phyloP scores from a whole-genome alignment of 2,797 vertebrate species.

The Hoplostethus mediterraneus region DNA sequence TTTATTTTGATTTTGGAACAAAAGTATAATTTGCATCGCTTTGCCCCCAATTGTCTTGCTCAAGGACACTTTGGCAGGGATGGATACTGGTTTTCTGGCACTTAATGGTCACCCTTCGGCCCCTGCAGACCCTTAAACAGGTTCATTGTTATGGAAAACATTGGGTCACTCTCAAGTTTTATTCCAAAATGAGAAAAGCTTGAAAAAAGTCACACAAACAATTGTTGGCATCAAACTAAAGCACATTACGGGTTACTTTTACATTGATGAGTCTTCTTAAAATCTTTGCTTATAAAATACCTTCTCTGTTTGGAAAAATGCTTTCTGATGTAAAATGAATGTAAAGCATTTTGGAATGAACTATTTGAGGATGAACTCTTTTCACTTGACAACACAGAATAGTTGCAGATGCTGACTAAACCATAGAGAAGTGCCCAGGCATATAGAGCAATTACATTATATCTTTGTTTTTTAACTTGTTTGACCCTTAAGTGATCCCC shows the following conservation, averaged over 20 bases:
- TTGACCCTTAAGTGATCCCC: not conserved
- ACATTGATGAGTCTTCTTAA: not conserved
- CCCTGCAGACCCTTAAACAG: not conserved
- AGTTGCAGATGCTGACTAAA: too few relatives aligned
- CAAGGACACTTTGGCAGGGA: not conserved
- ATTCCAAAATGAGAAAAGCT: not conserved
- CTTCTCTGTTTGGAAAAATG: not conserved
- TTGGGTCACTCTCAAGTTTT: too few relatives aligned
- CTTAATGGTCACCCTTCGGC: not conserved
- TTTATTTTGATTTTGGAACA: conserved; percentile 1
- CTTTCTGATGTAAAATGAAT: too few relatives aligned
- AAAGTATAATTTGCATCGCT: conserved; percentile 12
- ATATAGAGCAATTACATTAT: not conserved
- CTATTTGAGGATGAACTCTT: too few relatives aligned
- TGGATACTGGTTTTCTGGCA: not conserved
- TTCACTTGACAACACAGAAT: too few relatives aligned
- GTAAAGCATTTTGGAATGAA: too few relatives aligned
- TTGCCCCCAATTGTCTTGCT: not conserved
- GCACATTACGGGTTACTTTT: not conserved
- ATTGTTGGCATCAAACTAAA: not conserved
- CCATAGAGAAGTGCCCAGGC: not conserved
- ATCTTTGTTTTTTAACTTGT: not conserved
- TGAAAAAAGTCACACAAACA: not conserved
- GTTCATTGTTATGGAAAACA: not conserved
- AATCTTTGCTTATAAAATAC: not conserved